These are phyloP conservation scores for Neolamprologus brichardi DNA, from an alignment of 2,113 vertebrate genomes.

Conservation along the genomic window DNA sequence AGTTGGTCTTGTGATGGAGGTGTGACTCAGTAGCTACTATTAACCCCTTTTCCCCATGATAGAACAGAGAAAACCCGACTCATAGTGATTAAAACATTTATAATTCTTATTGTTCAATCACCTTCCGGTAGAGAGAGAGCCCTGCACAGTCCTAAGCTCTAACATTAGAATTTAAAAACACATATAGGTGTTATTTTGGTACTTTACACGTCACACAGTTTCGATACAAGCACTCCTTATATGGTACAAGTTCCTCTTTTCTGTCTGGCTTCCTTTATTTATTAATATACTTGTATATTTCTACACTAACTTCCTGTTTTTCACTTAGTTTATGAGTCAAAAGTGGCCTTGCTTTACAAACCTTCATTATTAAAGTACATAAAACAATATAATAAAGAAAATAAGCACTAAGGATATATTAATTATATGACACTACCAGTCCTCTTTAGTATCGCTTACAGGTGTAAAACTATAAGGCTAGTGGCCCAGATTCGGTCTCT, in stretches of 20 bases:
- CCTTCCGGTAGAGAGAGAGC: background rate
- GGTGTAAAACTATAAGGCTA: background rate
- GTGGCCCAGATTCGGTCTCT: background rate
- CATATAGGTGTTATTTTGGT: background rate
- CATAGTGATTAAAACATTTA: background rate
- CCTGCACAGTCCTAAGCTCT: background rate
- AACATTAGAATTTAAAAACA: background rate
- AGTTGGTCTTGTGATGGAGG: background rate
- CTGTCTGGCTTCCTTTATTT: background rate
- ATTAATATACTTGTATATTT: background rate
- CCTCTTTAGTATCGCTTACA: fast-evolving
- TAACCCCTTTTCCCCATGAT: background rate
- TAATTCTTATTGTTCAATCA: fast-evolving
- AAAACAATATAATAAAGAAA: background rate
- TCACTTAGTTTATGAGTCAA: background rate
- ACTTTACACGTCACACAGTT: background rate
- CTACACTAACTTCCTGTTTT: background rate
- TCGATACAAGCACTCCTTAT: background rate
- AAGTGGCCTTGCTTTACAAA: background rate
- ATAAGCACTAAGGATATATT: background rate
- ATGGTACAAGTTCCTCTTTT: background rate
- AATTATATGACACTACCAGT: background rate
- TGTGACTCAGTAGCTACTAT: background rate
- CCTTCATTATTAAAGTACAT: background rate
- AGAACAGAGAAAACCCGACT: background rate